A percentile compares a stretch with the other conserved stretches of the same genome.
Conservation (phyloP, 2,888 invertebrate genomes). For the Busseola fusca region DNA sequence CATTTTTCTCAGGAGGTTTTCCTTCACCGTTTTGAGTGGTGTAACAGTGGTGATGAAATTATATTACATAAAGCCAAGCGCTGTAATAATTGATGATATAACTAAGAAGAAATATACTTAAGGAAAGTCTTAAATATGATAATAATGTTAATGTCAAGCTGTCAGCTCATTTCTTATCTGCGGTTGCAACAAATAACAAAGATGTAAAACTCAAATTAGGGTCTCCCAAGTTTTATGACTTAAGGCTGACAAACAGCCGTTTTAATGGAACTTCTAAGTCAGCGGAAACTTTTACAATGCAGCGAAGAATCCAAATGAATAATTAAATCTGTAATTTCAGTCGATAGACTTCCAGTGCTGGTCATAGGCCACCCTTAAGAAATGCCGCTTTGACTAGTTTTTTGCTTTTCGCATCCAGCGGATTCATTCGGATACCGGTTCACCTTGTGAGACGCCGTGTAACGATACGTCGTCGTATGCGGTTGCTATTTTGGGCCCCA, state of each 20-base stretch:
- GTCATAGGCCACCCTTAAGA: not conserved
- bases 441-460: not conserved
- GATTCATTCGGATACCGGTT: not conserved
- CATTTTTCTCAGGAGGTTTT: not conserved
- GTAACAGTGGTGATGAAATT: not conserved
- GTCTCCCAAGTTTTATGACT: conserved; percentile 40
- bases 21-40: not conserved
- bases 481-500: not conserved
- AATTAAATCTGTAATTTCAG: not conserved
- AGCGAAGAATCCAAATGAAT: conserved; percentile 7
- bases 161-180: conserved; percentile 21
- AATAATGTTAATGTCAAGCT: conserved; percentile 13
- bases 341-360: not conserved
- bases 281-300: conserved; percentile 6
- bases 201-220: conserved; percentile 29
- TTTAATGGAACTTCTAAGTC: conserved; percentile 11
- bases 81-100: not conserved
- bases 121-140: conserved; percentile 1
- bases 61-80: not conserved
- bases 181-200: conserved; percentile 27
- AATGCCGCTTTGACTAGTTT: not conserved
- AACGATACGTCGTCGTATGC: not conserved
- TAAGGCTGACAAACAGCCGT: conserved; percentile 20
- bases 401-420: not conserved
- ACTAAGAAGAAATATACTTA: not conserved